Conservation (phyloP, 2,797 vertebrate species). For the Heterohyrax brucei region DNA sequence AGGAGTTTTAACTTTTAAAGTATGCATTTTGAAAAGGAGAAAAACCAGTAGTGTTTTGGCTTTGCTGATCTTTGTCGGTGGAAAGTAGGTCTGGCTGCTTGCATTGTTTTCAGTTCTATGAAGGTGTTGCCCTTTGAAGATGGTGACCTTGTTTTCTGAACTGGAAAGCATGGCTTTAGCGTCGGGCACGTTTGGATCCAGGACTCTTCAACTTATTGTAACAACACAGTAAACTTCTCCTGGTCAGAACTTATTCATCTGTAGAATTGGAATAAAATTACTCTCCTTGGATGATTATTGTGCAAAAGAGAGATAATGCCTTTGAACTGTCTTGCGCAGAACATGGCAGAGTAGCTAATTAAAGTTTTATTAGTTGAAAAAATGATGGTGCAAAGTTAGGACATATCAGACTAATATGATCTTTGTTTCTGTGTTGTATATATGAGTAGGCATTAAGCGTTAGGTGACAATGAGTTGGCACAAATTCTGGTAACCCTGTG, state of each 20-base stretch:
- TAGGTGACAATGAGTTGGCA: constrained; percentile 47
- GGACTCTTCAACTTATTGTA: not conserved
- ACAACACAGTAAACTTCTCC: not conserved
- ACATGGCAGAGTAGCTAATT: not conserved
- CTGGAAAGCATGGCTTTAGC: not conserved
- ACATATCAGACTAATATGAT: not conserved
- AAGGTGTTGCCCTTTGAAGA: not conserved
- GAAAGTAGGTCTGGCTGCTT: not conserved
- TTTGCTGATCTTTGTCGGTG: not conserved
- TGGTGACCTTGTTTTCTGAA: not conserved
- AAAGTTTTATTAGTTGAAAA: constrained; percentile 30
- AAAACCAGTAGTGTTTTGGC: not conserved
- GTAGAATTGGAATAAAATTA: not conserved
- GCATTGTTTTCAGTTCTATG: not conserved
- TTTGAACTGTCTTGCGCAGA: not conserved
- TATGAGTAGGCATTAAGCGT: constrained; percentile 1
- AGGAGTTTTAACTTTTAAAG: not conserved
- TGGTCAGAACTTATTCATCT: constrained; percentile 9
- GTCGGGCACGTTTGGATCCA: constrained; percentile 18
- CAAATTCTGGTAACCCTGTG: constrained; percentile 11
- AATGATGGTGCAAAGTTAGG: not conserved
- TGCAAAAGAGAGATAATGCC: constrained; percentile 29
- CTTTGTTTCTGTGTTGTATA: constrained; percentile 1
- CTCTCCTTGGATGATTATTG: not conserved
- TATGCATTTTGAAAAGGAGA: constrained; percentile 6